Percentiles rank a stretch among this genome's conserved stretches.
Evolutionary conservation across 1,140 invertebrate species (phyloP).

Genomic region (Cyclargus thomasi): DNA sequence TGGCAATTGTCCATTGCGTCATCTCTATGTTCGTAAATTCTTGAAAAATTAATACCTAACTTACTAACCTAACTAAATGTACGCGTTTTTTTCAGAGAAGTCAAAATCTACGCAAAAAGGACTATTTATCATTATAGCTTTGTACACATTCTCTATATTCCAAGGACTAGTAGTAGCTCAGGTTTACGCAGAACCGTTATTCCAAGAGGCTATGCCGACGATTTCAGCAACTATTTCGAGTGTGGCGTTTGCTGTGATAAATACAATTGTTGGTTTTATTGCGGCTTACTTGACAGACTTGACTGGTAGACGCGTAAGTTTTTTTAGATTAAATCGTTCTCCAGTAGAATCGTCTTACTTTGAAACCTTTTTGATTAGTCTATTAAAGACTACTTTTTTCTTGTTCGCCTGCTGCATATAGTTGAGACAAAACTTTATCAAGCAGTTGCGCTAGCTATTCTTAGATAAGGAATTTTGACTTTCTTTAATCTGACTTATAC

Average conservation of each 20-base stretch:
- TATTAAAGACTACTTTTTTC: no score
- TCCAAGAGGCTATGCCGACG: slow-evolving; percentile 39
- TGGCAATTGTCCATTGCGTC: no score
- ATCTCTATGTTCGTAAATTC: no score
- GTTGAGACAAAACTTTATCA: not conserved
- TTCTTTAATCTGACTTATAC: no score
- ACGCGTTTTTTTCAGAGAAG: slow-evolving; percentile 39
- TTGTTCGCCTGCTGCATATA: not conserved
- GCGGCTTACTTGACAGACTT: slow-evolving; percentile 41
- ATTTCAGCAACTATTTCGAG: slow-evolving; percentile 38
- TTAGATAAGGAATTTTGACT: not conserved
- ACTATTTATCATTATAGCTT: slow-evolving; percentile 25
- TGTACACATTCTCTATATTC: slow-evolving; percentile 34
- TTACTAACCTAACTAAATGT: no score
- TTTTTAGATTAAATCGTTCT: no score
- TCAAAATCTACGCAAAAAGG: slow-evolving; percentile 35
- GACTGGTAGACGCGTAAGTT: slow-evolving; percentile 41
- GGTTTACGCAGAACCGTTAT: slow-evolving; percentile 40
- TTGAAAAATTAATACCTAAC: no score
- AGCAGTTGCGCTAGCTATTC: not conserved
- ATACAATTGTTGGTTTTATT: slow-evolving; percentile 28
- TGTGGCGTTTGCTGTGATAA: slow-evolving; percentile 34
- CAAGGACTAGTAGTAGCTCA: slow-evolving; percentile 39
- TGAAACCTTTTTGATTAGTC: no score
- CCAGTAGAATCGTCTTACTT: no score